Conservation (phyloP, 2,888 invertebrate species). For the Diarsia rubi region DNA sequence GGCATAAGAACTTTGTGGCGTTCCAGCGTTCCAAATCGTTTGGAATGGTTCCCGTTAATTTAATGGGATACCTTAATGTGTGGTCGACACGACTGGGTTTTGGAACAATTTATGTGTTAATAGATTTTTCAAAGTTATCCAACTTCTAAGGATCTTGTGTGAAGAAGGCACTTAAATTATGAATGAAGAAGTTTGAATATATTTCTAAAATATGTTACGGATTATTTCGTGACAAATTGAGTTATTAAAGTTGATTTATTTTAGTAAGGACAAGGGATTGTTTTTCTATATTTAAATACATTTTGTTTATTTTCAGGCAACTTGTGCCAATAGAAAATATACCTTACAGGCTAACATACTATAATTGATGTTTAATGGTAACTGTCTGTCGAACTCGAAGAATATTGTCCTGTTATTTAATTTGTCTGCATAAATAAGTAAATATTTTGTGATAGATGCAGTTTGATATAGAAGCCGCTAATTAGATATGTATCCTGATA, state of each 20-base stretch:
- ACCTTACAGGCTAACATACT: too few relatives aligned
- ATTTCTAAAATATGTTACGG: conserved; percentile 25
- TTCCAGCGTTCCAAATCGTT: conserved; percentile 72
- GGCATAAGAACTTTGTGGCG: conserved; percentile 74
- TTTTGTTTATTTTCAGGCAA: too few relatives aligned
- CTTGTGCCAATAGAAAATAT: too few relatives aligned
- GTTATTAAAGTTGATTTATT: conserved; percentile 28
- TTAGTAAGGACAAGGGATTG: background rate
- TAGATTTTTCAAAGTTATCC: conserved; percentile 57
- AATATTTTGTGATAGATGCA: background rate
- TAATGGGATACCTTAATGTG: conserved; percentile 84
- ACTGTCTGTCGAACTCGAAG: background rate
- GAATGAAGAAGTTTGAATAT: conserved; percentile 41
- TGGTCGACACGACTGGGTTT: conserved; percentile 83
- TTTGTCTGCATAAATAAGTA: background rate
- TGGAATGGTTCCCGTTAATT: conserved; percentile 81
- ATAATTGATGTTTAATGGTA: background rate
- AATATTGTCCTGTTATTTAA: background rate
- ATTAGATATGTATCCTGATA: background rate
- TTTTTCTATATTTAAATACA: background rate
- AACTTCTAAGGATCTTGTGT: conserved; percentile 56
- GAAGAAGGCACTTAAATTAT: conserved; percentile 40
- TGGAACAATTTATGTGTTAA: conserved; percentile 66
- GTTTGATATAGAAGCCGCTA: background rate
- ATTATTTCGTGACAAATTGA: conserved; percentile 35